These are phyloP conservation scores for Heterochromis multidens DNA, from an alignment of 2,113 vertebrate species.

Conservation along the genomic window DNA sequence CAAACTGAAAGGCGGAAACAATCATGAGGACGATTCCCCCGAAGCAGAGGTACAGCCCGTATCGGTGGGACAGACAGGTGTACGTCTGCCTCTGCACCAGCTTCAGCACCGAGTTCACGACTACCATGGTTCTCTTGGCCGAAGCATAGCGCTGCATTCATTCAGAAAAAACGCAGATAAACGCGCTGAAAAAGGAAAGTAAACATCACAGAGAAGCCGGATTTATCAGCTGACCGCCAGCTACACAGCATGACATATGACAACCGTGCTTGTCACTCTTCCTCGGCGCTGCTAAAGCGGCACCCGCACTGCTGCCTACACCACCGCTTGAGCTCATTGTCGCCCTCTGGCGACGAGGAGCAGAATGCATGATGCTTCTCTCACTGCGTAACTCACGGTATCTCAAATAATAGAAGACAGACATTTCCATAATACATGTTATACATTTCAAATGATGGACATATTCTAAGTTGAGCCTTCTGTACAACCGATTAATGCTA, in stretches of 20 bases:
- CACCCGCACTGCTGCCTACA: background rate
- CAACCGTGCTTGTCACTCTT: constrained; percentile 27
- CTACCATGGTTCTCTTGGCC: constrained; percentile 81
- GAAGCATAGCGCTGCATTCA: constrained; percentile 67
- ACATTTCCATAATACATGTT: background rate
- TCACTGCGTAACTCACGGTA: background rate
- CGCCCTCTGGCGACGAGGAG: constrained; percentile 36
- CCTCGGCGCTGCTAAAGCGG: constrained; percentile 4
- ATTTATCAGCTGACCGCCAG: constrained; percentile 54
- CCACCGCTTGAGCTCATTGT: background rate
- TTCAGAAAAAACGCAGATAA: constrained; percentile 15
- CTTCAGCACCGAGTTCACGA: constrained; percentile 84
- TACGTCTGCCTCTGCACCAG: constrained; percentile 95
- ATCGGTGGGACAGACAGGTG: constrained; percentile 95
- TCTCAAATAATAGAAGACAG: background rate
- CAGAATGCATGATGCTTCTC: background rate
- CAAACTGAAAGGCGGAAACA: constrained; percentile 95
- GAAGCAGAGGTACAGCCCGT: constrained; percentile 94
- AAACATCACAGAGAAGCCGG: constrained; percentile 28
- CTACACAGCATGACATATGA: constrained; percentile 35
- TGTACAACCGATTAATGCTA: too few relatives aligned
- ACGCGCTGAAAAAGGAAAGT: background rate
- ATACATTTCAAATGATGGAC: background rate
- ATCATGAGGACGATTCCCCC: constrained; percentile 95
- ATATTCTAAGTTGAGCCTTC: background rate